Percentiles rank a stretch among this genome's conserved stretches.
Evolutionary conservation across 2,888 invertebrate genomes (phyloP).

Genomic region (Coremacera marginata): DNA sequence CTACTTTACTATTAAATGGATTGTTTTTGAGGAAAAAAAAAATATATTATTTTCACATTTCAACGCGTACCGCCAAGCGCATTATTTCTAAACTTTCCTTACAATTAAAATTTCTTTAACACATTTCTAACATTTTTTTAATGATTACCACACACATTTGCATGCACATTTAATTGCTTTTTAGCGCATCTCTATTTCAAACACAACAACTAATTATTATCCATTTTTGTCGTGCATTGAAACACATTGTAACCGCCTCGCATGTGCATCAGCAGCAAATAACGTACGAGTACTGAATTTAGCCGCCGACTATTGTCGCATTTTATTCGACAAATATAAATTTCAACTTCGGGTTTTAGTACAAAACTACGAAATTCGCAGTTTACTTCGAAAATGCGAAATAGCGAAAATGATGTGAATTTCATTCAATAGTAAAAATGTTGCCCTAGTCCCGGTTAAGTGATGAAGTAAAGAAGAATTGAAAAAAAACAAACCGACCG

Average conservation of each 20-base stretch:
- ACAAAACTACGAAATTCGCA: constrained; percentile 24
- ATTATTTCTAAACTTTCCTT: neutral
- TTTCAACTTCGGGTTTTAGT: constrained; percentile 46
- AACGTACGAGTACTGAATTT: constrained; percentile 65
- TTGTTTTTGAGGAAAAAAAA: too few species aligned
- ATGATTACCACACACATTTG: neutral
- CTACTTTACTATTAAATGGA: too few species aligned
- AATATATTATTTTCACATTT: too few species aligned
- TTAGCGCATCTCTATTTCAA: neutral
- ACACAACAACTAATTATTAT: neutral
- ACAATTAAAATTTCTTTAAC: neutral
- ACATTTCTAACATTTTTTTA: neutral
- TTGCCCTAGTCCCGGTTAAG: constrained; percentile 60
- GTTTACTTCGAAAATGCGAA: neutral
- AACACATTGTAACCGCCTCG: constrained; percentile 38
- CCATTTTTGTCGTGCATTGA: constrained; percentile 18
- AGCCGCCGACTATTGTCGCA: constrained; percentile 63
- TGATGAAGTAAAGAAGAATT: neutral
- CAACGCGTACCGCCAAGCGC: too few species aligned
- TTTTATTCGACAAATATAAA: constrained; percentile 62
- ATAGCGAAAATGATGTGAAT: constrained; percentile 22
- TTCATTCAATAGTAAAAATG: constrained; percentile 60
- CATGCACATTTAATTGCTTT: neutral
- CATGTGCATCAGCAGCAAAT: constrained; percentile 59
- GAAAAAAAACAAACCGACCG: neutral